Percentiles rank a stretch among this genome's conserved stretches.
Evolutionary conservation across 2,797 vertebrate species (phyloP).

Genomic region (Antennarius maculatus): DNA sequence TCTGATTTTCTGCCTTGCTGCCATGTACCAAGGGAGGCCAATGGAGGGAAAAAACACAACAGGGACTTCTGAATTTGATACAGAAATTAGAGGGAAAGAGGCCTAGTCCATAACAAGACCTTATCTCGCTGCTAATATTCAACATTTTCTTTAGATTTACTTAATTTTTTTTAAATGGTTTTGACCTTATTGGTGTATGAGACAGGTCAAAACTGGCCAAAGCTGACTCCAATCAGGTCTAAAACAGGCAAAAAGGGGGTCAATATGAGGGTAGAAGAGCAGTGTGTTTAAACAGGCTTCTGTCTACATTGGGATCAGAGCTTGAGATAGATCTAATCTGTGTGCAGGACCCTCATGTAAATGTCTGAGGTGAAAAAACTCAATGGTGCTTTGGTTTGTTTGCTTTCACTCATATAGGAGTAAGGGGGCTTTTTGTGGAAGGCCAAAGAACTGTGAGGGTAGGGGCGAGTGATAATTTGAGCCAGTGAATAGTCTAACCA

Average conservation of each 20-base stretch:
- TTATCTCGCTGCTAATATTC: background rate
- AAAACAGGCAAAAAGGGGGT: background rate
- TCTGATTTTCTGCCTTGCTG: conserved; percentile 68
- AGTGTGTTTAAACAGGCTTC: conserved; percentile 29
- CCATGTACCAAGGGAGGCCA: conserved; percentile 48
- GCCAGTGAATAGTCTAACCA: conserved; percentile 36
- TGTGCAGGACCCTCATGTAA: conserved; percentile 54
- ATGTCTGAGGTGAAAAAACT: conserved; percentile 49
- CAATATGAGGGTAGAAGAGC: background rate
- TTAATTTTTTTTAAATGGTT: no score
- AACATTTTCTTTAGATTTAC: no score
- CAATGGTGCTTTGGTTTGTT: conserved; percentile 49
- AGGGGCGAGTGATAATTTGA: conserved; percentile 38
- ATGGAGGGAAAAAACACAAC: conserved; percentile 6
- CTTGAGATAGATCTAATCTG: conserved; percentile 57
- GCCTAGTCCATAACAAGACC: background rate
- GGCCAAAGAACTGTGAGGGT: conserved; percentile 15
- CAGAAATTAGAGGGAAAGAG: conserved; percentile 30
- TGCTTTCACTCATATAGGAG: conserved; percentile 50
- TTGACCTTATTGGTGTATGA: background rate
- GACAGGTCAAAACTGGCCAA: background rate
- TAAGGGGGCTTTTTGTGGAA: conserved; percentile 46
- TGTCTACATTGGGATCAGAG: conserved; percentile 45
- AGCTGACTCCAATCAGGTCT: background rate
- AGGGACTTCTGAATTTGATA: conserved; percentile 36